Conservation (phyloP, 2,888 invertebrate genomes). For the Lapara coniferarum region DNA sequence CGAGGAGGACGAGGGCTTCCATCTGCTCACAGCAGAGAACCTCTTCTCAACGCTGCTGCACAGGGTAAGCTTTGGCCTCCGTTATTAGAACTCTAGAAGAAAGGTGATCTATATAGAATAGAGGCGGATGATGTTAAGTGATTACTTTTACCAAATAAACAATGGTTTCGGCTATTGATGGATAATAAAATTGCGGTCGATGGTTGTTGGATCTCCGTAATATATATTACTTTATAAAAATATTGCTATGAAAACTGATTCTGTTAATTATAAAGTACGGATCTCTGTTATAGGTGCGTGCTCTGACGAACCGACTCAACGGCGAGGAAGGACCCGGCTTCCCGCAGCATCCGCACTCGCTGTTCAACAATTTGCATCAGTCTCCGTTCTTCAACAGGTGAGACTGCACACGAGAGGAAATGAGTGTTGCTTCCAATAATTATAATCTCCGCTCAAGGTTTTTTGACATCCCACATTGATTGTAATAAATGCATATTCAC, state of each 20-base stretch:
- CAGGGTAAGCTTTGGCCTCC: constrained; percentile 81
- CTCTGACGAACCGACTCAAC: constrained; percentile 92
- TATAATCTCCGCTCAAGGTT: background rate
- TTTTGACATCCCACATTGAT: background rate
- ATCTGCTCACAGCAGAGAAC: constrained; percentile 95
- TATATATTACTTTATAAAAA: background rate
- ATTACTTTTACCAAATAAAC: too few species aligned
- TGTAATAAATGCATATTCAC: background rate
- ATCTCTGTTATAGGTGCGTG: constrained; percentile 85
- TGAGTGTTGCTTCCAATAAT: constrained; percentile 15
- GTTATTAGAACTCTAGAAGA: too few species aligned
- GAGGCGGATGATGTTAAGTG: too few species aligned
- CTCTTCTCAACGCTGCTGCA: constrained; percentile 93
- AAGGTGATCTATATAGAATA: too few species aligned
- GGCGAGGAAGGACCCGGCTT: constrained; percentile 89
- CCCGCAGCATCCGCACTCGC: constrained; percentile 73
- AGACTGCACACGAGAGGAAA: background rate
- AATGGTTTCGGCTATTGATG: too few species aligned
- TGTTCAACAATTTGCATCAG: constrained; percentile 76
- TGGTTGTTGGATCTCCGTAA: too few species aligned
- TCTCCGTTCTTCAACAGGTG: constrained; percentile 82
- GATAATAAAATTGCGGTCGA: background rate
- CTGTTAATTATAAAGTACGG: background rate
- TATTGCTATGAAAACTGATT: background rate
- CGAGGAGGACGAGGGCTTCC: constrained; percentile 95